phyloP scores from a whole-genome alignment of 35 echinoderm and acorn worm genomes.

The Apostichopus parvimensis region DNA sequence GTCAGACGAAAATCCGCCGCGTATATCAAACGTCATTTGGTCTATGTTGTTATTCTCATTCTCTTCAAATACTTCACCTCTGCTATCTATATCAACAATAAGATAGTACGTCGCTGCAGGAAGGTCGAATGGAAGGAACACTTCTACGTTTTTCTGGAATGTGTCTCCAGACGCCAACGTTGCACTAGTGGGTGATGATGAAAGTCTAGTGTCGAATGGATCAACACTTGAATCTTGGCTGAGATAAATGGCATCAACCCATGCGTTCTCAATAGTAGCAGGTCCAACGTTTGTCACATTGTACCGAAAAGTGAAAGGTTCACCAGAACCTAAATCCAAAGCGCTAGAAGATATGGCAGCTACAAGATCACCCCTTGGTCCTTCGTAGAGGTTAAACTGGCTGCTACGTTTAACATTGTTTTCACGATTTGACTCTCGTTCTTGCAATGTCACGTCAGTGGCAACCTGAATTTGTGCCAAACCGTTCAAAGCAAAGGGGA shows the following conservation, averaged over 20 bases:
- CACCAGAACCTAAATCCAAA: conserved; percentile 29
- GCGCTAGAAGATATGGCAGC: not conserved
- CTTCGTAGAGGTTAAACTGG: conserved; percentile 6
- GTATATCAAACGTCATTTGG: conserved; percentile 2
- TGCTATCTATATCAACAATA: conserved; percentile 47
- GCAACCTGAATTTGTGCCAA: conserved; percentile 9
- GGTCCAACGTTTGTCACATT: conserved; percentile 55
- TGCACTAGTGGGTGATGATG: not conserved
- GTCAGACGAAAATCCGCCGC: conserved; percentile 37
- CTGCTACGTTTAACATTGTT: conserved; percentile 36
- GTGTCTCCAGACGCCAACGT: not conserved
- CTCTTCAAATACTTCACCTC: conserved; percentile 57
- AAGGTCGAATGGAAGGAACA: conserved; percentile 62
- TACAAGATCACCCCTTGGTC: conserved; percentile 57
- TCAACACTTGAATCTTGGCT: conserved; percentile 57
- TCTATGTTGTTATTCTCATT: conserved; percentile 52
- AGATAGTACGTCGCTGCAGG: conserved; percentile 56
- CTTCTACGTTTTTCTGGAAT: not conserved
- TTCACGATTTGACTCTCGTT: conserved; percentile 15
- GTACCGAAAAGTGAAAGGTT: conserved; percentile 51
- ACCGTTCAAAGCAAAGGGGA: conserved; percentile 37
- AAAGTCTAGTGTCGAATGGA: conserved; percentile 45
- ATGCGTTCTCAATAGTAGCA: not conserved
- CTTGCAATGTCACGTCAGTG: conserved; percentile 16
- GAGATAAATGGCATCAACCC: conserved; percentile 55